Evolutionary conservation across 2,797 vertebrate species (phyloP), one percentile per base, ranked within the genome.

Genomic region (Cynopterus sphinx): DNA sequence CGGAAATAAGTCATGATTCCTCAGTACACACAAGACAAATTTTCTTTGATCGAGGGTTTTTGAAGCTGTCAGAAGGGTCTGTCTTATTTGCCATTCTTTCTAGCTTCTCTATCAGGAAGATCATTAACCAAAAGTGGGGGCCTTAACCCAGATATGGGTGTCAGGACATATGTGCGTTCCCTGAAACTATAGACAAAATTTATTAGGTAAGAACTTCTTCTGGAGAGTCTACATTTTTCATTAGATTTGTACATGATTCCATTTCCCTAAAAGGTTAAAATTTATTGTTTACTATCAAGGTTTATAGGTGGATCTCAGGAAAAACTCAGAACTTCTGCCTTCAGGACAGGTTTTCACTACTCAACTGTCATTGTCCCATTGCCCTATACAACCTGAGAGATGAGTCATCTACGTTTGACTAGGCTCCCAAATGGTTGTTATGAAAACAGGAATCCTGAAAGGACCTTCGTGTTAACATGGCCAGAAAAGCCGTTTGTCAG

Each of bases 401-500:
- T 3, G n/a, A 73, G 79, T 51, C n/a, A 21, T 39, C 13, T 24
- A 13, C 9, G 4, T 65, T 22, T 39, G 67, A 43, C 39, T 31
- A 78, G 26, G 12, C 4, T 82, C 26, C 46, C 24, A 59, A 4
- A 39, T 9, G 28, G 49, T 71, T 73, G 67, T 63, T 70, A 75
- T 0, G 28, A 73, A 4, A 6, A 84, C 10, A 49, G 7, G 33
- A 79, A 82, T 71, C 68, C 87, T 88, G 49, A 73, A 87, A 74
- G 22, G 31, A 10, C 3, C 21, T 67, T 78, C n/a, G 74, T 78
- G 33, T 87, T 88, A 73, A 68, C 84, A 15, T n/a, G 46, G 31
- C 79, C 63, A 79, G 70, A 93, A 94, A 97, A 95, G 81, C 41
- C 63, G 39, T 8, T 1, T 57, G 61, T 70, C 41, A 84, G 15